These are phyloP conservation scores for Macroramphosus scolopax DNA, from an alignment of 2,797 vertebrate genomes.

Conservation along the genomic window DNA sequence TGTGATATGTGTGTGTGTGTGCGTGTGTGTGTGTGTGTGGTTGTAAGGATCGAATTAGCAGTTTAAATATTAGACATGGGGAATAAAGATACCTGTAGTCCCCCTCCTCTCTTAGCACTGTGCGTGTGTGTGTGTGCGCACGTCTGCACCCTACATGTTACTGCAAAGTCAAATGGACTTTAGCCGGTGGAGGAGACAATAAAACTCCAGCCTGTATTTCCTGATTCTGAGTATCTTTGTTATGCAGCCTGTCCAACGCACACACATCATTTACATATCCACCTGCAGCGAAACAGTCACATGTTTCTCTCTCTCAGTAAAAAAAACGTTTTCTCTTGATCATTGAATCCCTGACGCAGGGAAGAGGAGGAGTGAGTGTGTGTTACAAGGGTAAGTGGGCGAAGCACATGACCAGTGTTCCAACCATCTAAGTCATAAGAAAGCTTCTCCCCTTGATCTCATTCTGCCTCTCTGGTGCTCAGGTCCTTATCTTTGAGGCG, in stretches of 20 bases:
- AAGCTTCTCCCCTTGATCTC: background rate
- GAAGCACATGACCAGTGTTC: slow-evolving; percentile 4
- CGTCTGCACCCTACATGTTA: too few relatives aligned
- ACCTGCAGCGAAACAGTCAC: too few relatives aligned
- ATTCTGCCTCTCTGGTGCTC: too few relatives aligned
- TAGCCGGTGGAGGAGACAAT: background rate
- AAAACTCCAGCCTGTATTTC: background rate
- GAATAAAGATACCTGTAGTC: too few relatives aligned
- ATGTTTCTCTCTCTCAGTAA: background rate
- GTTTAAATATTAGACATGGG: too few relatives aligned
- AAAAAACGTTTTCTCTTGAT: too few relatives aligned
- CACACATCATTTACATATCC: too few relatives aligned
- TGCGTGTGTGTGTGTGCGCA: background rate
- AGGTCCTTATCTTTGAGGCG: background rate
- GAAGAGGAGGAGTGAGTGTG: background rate
- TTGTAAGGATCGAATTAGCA: too few relatives aligned
- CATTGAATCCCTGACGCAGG: background rate
- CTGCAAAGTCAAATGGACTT: slow-evolving; percentile 28
- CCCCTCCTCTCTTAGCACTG: too few relatives aligned
- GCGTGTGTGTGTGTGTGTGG: slow-evolving; percentile 1
- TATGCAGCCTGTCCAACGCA: too few relatives aligned
- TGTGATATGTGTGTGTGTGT: too few relatives aligned
- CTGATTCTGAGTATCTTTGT: too few relatives aligned
- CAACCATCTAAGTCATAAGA: background rate
- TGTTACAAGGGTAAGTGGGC: slow-evolving; percentile 10